phyloP scores from a whole-genome alignment of 2,888 invertebrate species.

The Sericinus montela region DNA sequence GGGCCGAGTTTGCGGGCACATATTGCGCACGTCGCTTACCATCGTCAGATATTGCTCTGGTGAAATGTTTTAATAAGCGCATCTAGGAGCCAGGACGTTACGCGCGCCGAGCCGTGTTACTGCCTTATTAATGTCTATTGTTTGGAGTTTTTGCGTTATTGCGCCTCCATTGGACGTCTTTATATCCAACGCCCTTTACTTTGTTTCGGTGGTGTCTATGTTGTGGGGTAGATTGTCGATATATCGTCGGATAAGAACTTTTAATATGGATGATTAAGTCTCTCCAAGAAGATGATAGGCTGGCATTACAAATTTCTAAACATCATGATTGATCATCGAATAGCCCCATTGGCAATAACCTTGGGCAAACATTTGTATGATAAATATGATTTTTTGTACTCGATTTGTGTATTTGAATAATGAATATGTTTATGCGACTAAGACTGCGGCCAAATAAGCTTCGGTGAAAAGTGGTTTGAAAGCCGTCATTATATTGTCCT shows the following conservation, averaged over 20 bases:
- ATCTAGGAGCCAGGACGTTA: slow-evolving; percentile 55
- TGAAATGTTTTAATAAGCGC: slow-evolving; percentile 79
- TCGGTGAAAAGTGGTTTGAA: no score
- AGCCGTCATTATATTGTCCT: no score
- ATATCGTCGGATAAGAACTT: neutral
- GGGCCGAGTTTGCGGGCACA: slow-evolving; percentile 69
- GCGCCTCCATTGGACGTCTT: slow-evolving; percentile 49
- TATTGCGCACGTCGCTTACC: slow-evolving; percentile 67
- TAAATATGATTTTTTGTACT: no score
- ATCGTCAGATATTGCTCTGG: slow-evolving; percentile 67
- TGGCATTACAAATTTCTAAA: no score
- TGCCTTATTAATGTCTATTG: slow-evolving; percentile 77
- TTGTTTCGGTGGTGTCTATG: neutral
- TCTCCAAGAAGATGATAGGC: no score
- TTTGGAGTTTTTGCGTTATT: slow-evolving; percentile 74
- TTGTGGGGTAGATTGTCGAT: neutral
- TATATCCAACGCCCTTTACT: slow-evolving; percentile 25
- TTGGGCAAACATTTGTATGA: no score
- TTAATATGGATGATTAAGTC: neutral
- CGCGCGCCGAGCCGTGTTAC: slow-evolving; percentile 48
- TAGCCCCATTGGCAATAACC: no score
- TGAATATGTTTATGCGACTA: no score
- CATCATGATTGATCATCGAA: no score
- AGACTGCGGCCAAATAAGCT: no score
- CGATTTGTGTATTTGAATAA: no score